Base-by-base conservation (phyloP, 2,888 invertebrate genomes). In the Rhopalosiphum nymphaeae region DNA sequence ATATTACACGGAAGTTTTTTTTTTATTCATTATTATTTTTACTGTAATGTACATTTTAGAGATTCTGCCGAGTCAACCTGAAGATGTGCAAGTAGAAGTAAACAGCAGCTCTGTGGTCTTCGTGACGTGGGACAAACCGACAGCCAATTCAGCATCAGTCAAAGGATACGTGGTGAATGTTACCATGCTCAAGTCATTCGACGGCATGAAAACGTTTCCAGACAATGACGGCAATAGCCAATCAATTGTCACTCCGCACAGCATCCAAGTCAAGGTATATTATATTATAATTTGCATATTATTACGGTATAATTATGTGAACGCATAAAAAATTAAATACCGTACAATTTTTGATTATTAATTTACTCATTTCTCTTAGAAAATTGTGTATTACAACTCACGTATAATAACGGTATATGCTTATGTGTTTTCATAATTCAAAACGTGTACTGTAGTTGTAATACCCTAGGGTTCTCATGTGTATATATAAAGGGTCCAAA, bases 31-130 rank as follows among this genome's bases (percentile, higher is more conserved):
- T 46, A 46, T 46, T 46, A 46, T 46, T 46, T 46, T 46, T 42
- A 7, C 26, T 11, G 29, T 29, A 11, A 21, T 11, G 36, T 93
- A 13, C 2, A 29, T 96, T 95, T 11, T 96, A 97, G 97, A 97
- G 96, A 96, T 97, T 3, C 96, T 98, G 56, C 98, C 98, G 91
- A 97, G 98, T 95, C 97, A 97, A 91, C 98, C 98, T 44, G 97
- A 97, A 96, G 97, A 97, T 95, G 97, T 98, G 0, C 97, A 97
- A 96, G 97, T 97, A 4, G 97, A 98, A 95, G 97, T 97, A 16
- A 95, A 98, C 25, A 97, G 97, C 87, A 97, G 98, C 95, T 97
- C 97, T 95, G 97, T 97, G 90, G 96, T 98, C 9, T 97, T 97
- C 3, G 97, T 98, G 1, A 96, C 97, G 36, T 98, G 98, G 98